These are phyloP conservation scores for Gari tellinella DNA, from an alignment of 2,888 invertebrate genomes.

Conservation along the genomic window DNA sequence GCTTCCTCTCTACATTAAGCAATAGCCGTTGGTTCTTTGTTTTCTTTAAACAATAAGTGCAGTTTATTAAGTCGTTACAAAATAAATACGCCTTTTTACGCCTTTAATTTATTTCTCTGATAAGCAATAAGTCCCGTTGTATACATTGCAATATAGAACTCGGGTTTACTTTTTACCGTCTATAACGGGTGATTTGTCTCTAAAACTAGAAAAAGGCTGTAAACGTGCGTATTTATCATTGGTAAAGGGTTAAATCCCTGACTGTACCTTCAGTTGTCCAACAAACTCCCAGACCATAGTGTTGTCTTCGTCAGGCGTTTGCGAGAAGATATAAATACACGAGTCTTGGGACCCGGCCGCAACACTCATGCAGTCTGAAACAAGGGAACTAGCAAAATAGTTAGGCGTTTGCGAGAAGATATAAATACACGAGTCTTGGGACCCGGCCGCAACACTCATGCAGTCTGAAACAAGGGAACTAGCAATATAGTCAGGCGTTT, in stretches of 20 bases:
- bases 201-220: background rate
- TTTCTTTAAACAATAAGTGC: too few species aligned
- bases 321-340: constrained; percentile 64
- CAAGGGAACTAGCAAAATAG: background rate
- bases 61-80: too few species aligned
- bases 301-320: constrained; percentile 61
- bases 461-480: constrained; percentile 58
- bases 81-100: too few species aligned
- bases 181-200: background rate
- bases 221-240: too few species aligned
- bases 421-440: constrained; percentile 67
- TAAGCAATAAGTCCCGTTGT: too few species aligned
- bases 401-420: constrained; percentile 56
- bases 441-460: constrained; percentile 67
- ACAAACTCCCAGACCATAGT: constrained; percentile 60
- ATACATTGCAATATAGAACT: too few species aligned
- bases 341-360: constrained; percentile 71
- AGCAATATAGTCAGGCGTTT: constrained; percentile 28
- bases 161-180: background rate
- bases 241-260: too few species aligned
- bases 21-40: too few species aligned
- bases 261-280: constrained; percentile 70
- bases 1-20: too few species aligned
- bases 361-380: constrained; percentile 64
- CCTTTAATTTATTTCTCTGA: too few species aligned